phyloP scores from a whole-genome alignment of 2,797 vertebrate species.

The Geotrypetes seraphini region DNA sequence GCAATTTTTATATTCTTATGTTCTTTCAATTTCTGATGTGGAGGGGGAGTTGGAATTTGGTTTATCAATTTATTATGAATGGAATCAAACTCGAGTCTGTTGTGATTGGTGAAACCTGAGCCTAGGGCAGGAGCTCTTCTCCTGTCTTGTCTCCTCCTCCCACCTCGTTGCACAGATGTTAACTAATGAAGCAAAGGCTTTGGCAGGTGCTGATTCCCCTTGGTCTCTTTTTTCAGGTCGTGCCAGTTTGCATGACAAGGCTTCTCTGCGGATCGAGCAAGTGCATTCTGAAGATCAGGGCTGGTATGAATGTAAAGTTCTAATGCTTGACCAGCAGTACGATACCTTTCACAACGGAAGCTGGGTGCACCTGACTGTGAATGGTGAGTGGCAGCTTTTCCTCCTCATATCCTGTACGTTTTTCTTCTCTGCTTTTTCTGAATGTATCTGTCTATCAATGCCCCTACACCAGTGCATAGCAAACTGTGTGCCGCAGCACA shows the following conservation, averaged over 20 bases:
- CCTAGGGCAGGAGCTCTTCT: too few relatives aligned
- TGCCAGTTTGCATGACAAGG: constrained; percentile 89
- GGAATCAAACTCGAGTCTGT: too few relatives aligned
- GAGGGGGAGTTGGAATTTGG: too few relatives aligned
- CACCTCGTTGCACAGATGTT: neutral
- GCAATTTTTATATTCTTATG: too few relatives aligned
- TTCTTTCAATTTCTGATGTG: too few relatives aligned
- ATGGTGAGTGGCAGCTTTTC: constrained; percentile 74
- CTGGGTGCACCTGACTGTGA: constrained; percentile 97
- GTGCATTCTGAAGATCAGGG: constrained; percentile 95
- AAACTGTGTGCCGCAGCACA: too few relatives aligned
- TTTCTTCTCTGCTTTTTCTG: too few relatives aligned
- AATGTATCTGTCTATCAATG: too few relatives aligned
- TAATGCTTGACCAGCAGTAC: constrained; percentile 96
- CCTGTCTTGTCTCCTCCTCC: neutral
- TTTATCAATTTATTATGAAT: too few relatives aligned
- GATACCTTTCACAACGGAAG: constrained; percentile 98
- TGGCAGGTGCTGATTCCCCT: neutral
- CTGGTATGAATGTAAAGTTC: constrained; percentile 97
- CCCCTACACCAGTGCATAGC: too few relatives aligned
- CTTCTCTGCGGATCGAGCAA: constrained; percentile 89
- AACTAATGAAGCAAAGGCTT: neutral
- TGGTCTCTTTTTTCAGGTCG: constrained; percentile 57
- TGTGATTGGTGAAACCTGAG: too few relatives aligned
- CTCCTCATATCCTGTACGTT: too few relatives aligned